Evolutionary conservation across 2,113 vertebrate species (phyloP), one percentile per base, ranked within the genome.

Genomic region (Ctenomys sociabilis): DNA sequence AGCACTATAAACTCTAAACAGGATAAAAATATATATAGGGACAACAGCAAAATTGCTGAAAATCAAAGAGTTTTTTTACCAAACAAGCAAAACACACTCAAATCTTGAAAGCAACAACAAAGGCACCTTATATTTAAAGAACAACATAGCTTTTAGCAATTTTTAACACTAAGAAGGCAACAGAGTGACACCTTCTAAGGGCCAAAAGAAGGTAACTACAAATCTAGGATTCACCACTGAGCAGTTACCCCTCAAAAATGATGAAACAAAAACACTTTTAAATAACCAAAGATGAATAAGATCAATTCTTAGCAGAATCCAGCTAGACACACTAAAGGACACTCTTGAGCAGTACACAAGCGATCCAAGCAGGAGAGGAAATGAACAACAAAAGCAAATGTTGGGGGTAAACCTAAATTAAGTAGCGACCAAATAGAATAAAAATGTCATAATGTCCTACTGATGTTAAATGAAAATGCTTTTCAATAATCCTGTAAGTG

Each of bases 261-360:
- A 59, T n/a, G n/a, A 91, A 88, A 88, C 45, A 54, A 96, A 90
- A 91, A 52, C 10, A 80, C 35, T 95, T 96, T 84, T 70, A 95
- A 70, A 91, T 32, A 87, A 90, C 19, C 87, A 80, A 80, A 87
- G 64, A 57, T 22, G 24, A 94, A 35, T 66, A 87, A 96, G 64
- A 82, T 40, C 75, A 35, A 72, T 85, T 72, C 43, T 21, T 37
- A 80, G 37, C 11, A 78, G 92, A 87, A 7, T 80, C 61, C 40
- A n/a, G 83, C 57, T 78, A 66, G 61, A 87, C 87, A 92, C 66
- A 43, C 10, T 68, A 81, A 85, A 28, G 32, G 28, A 52, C 91
- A 30, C 61, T 81, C 61, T 88, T 91, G 83, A 83, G 70, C 26
- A 86, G 78, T 43, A 37, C 11, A 40, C 32, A 95, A 88, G 68